Conservation (phyloP, 2,888 invertebrate genomes). For the Rhabditoides inermis region DNA sequence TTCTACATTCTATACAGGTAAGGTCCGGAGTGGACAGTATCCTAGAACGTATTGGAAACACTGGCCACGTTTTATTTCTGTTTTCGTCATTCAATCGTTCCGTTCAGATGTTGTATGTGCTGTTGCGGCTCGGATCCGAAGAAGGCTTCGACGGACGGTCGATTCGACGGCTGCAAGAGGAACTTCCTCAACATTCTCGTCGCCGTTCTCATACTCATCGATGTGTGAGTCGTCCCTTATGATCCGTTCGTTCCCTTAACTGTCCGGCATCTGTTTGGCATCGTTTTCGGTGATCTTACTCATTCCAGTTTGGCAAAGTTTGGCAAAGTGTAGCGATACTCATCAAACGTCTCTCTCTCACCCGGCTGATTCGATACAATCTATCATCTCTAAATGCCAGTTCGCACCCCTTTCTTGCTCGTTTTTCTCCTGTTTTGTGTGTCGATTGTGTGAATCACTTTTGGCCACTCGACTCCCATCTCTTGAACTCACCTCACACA, state of each 20-base stretch:
- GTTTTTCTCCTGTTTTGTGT: too few species aligned
- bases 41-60: neutral
- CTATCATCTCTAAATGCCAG: too few species aligned
- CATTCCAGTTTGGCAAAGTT: too few species aligned
- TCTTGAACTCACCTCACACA: too few species aligned
- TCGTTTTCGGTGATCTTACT: neutral
- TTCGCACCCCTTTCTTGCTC: too few species aligned
- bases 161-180: slow-evolving; percentile 41
- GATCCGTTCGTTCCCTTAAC: too few species aligned
- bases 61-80: neutral
- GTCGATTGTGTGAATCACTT: too few species aligned
- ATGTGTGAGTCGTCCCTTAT: slow-evolving; percentile 31
- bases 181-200: slow-evolving; percentile 35
- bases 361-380: too few species aligned
- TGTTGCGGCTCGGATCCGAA: slow-evolving; percentile 26
- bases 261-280: too few species aligned
- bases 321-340: too few species aligned
- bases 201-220: slow-evolving; percentile 33
- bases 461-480: too few species aligned
- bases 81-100: neutral
- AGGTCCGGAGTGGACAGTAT: slow-evolving; percentile 4
- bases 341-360: too few species aligned
- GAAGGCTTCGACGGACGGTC: slow-evolving; percentile 29
- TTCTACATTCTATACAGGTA: slow-evolving; percentile 41
- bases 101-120: slow-evolving; percentile 31